Percentiles rank a stretch among this genome's conserved stretches.
phyloP scores from a whole-genome alignment of 2,888 invertebrate species.

The Epiblema foenella region DNA sequence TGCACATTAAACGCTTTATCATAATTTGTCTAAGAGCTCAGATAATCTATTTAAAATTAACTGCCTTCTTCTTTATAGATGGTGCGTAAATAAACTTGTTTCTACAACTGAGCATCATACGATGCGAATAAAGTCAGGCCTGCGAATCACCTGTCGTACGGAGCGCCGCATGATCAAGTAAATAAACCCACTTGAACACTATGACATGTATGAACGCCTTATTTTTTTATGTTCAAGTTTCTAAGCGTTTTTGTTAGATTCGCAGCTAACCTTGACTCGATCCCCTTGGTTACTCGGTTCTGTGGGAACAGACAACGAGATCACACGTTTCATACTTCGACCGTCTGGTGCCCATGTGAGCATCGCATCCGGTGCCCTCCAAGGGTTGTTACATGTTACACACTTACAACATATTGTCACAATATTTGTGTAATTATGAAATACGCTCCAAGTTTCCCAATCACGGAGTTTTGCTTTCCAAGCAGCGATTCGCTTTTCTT shows the following conservation, averaged over 20 bases:
- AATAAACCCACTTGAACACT: conserved; percentile 68
- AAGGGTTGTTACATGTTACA: conserved; percentile 52
- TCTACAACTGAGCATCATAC: conserved; percentile 31
- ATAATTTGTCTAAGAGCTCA: conserved; percentile 9
- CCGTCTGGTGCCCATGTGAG: conserved; percentile 82
- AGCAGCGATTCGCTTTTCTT: background rate
- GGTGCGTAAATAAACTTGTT: conserved; percentile 33
- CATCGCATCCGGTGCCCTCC: conserved; percentile 74
- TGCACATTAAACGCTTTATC: conserved; percentile 26
- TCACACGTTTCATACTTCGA: conserved; percentile 69
- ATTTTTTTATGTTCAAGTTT: conserved; percentile 69
- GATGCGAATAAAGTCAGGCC: conserved; percentile 58
- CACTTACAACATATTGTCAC: conserved; percentile 16
- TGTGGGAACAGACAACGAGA: conserved; percentile 76
- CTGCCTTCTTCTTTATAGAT: conserved; percentile 23
- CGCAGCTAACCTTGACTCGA: conserved; percentile 77
- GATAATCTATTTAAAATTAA: conserved; percentile 14
- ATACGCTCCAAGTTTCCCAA: background rate
- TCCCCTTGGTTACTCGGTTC: conserved; percentile 68
- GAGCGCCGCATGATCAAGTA: conserved; percentile 62
- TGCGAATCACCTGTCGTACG: conserved; percentile 68
- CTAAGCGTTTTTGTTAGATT: conserved; percentile 74
- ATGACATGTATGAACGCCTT: conserved; percentile 65
- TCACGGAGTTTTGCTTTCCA: conserved; percentile 1
- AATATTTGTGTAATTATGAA: conserved; percentile 57